Evolutionary conservation across 2,797 vertebrate species (phyloP).

Genomic region (Perodicticus potto): DNA sequence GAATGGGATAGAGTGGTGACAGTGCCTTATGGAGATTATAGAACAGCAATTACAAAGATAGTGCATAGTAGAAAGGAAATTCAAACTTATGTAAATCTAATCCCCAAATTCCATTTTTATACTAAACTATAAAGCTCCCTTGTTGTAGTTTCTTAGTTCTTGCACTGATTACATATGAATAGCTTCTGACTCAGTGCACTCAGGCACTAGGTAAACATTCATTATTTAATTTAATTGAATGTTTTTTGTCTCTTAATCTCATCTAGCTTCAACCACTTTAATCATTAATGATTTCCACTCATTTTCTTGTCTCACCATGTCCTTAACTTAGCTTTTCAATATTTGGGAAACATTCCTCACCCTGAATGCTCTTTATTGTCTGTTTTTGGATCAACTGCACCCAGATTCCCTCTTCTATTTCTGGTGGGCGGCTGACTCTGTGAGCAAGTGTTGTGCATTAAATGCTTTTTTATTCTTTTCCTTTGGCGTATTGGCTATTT

Average conservation of each 20-base stretch:
- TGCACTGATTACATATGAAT: background rate
- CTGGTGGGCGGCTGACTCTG: background rate
- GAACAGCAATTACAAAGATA: background rate
- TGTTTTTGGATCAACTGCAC: background rate
- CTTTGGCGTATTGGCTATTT: background rate
- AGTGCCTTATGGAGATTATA: background rate
- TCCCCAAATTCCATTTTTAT: background rate
- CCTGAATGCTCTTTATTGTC: too few relatives aligned
- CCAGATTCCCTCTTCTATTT: background rate
- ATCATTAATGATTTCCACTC: background rate
- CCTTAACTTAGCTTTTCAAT: background rate
- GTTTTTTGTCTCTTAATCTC: background rate
- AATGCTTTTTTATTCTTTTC: background rate
- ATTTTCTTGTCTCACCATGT: background rate
- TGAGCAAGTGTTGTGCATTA: background rate
- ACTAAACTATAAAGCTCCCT: background rate
- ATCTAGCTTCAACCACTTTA: background rate
- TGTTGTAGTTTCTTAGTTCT: background rate
- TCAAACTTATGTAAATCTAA: background rate
- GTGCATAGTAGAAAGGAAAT: background rate
- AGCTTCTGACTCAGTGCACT: background rate
- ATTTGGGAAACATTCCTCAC: background rate
- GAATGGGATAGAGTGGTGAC: background rate
- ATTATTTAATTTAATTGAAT: background rate
- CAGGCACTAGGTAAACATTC: background rate